Base-by-base conservation (phyloP, 2,888 invertebrate genomes). In the Callyntrura sp. region DNA sequence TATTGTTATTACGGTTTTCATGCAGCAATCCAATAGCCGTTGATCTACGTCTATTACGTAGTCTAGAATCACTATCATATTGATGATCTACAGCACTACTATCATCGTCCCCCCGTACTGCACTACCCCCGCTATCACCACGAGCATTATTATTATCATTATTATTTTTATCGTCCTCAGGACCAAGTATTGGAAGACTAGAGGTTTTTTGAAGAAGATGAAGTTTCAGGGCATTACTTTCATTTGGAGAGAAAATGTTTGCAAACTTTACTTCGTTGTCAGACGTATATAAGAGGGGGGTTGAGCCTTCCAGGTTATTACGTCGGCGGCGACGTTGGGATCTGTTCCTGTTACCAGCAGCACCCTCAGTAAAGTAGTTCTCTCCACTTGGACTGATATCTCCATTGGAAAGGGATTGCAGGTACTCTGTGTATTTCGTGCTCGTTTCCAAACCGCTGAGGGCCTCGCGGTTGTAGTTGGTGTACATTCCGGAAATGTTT, bases 371-470 rank as follows among this genome's bases (percentile, higher is more conserved):
- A 23, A 20, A 73, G 48, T 25, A 20, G 20, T 57, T 17, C 12
- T 60, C 82, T 23, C 65, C 45, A 25, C 60, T 48, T 12, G 43
- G 20, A 11, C 60, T 14, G 20, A 48, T 76, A 20, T 28, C 23
- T n/a, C 76, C 65, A 25, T 62, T 43, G 43, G 48, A 60, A 11
- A 90, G 51, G 12, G 90, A 86, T 43, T 87, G 88, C 23, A 92
- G 68, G 88, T 91, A 93, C n/a, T 92, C 91, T 9, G 93, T 92
- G 90, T 93, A 93, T 73, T 93, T 93, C 8, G 93, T 93, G 28
- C 70, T 91, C 17, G 76, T 25, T 17, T 73, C 79, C 35, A 45
- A 5, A 6, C 51, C 12, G 65, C 78, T 60, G 35, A 28, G 48
- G 14, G 79, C 73, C 55, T 90, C 85, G 4, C 45, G 65, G 43